Percentiles rank a stretch among this genome's conserved stretches.
Evolutionary conservation across 2,113 vertebrate genomes (phyloP).

Genomic region (Ursus arctos): DNA sequence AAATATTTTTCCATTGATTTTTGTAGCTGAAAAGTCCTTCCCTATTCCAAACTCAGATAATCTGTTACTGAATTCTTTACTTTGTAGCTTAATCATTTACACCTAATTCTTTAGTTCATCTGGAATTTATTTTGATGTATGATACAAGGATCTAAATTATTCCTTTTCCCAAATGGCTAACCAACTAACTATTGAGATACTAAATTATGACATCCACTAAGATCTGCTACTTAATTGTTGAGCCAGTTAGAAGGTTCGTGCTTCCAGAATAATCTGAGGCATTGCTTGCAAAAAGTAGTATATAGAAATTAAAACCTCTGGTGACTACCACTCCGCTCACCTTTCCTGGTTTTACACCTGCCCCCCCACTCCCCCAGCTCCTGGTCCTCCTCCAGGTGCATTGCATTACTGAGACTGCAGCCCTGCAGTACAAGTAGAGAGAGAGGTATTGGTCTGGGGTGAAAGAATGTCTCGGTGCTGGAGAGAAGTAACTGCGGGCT

Average conservation of each 20-base stretch:
- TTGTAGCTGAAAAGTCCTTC: neutral
- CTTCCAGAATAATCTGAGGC: neutral
- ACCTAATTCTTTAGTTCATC: neutral
- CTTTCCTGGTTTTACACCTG: neutral
- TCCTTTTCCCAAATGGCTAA: slow-evolving; percentile 22
- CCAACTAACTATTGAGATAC: neutral
- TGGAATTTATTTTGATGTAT: neutral
- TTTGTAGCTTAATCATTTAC: neutral
- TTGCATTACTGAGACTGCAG: neutral
- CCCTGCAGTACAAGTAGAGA: neutral
- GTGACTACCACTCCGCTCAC: neutral
- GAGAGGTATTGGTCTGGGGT: neutral
- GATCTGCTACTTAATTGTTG: neutral
- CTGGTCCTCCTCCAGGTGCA: neutral
- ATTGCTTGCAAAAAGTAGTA: neutral
- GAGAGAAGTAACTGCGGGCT: neutral
- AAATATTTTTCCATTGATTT: neutral
- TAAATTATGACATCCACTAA: neutral
- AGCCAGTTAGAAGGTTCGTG: neutral
- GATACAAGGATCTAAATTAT: neutral
- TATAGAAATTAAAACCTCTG: neutral
- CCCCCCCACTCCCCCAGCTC: neutral
- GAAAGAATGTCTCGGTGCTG: no score
- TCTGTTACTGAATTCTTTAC: neutral
- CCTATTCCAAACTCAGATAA: neutral